phyloP scores from a whole-genome alignment of 2,113 vertebrate species.

The Corythornis madagascariensis region DNA sequence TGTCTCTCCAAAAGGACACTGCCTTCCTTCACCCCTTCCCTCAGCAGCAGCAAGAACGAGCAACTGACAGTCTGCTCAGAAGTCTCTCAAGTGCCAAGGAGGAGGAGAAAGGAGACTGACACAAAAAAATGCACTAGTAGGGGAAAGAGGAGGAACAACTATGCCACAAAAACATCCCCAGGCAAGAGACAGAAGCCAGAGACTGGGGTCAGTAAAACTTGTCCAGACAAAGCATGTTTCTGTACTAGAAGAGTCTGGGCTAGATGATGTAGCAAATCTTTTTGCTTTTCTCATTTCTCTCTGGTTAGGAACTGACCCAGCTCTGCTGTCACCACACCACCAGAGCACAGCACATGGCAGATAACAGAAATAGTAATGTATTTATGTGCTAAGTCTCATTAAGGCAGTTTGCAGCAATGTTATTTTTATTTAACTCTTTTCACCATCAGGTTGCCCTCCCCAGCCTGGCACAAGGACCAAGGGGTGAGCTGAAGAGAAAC shows the following conservation, averaged over 20 bases:
- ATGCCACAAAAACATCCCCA: conserved; percentile 42
- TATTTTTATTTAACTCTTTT: neutral
- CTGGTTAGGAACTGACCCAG: neutral
- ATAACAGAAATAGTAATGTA: neutral
- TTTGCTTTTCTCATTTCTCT: neutral
- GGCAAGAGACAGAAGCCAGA: conserved; percentile 48
- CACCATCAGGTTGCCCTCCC: neutral
- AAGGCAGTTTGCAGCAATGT: neutral
- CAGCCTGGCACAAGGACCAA: neutral
- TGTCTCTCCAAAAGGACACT: neutral
- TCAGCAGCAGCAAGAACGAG: neutral
- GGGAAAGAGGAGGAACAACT: conserved; percentile 30
- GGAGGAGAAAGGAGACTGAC: conserved; percentile 33
- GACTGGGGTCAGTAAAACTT: conserved; percentile 48
- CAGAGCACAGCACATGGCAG: neutral
- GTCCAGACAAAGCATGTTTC: conserved; percentile 40
- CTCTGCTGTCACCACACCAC: neutral
- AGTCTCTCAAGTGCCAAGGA: neutral
- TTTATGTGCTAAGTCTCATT: neutral
- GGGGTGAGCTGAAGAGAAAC: accelerated
- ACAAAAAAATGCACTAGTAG: conserved; percentile 35
- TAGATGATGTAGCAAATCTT: neutral
- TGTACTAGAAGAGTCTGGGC: neutral
- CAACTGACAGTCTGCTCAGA: neutral
- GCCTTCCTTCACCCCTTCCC: neutral